phyloP scores from a whole-genome alignment of 1,140 invertebrate genomes.

The Venustaconcha ellipsiformis region DNA sequence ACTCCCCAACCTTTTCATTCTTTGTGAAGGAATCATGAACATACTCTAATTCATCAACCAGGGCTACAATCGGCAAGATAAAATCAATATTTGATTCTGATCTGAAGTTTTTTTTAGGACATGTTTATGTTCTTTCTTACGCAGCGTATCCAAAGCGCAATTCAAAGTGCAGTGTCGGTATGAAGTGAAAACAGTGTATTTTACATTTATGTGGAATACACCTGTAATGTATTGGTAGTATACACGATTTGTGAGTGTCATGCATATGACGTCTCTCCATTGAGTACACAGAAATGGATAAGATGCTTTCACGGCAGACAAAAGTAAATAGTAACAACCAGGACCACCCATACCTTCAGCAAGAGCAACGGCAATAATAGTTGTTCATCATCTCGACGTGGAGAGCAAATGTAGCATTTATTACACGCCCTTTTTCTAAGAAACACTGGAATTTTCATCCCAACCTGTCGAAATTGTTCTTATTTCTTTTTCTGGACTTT shows the following conservation, averaged over 20 bases:
- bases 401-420: no score
- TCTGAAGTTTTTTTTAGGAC: conserved; percentile 16
- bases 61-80: conserved; percentile 12
- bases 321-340: not conserved
- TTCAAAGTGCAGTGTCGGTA: conserved; percentile 13
- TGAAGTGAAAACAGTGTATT: conserved; percentile 2
- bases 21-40: not conserved
- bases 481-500: not conserved
- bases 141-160: conserved; percentile 17
- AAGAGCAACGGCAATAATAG: not conserved
- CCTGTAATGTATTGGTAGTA: not conserved
- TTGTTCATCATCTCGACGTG: no score
- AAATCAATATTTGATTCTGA: conserved; percentile 9
- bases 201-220: not conserved
- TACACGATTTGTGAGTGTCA: not conserved
- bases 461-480: conserved; percentile 18
- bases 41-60: conserved; percentile 13
- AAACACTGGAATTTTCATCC: conserved; percentile 4
- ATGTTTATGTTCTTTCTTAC: conserved; percentile 25
- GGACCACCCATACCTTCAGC: not conserved
- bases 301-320: conserved; percentile 7
- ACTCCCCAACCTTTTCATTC: no score
- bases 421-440: no score
- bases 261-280: conserved; percentile 13
- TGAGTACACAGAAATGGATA: conserved; percentile 13